Evolutionary conservation across 2,113 vertebrate species (phyloP).

Genomic region (Zapornia atra): DNA sequence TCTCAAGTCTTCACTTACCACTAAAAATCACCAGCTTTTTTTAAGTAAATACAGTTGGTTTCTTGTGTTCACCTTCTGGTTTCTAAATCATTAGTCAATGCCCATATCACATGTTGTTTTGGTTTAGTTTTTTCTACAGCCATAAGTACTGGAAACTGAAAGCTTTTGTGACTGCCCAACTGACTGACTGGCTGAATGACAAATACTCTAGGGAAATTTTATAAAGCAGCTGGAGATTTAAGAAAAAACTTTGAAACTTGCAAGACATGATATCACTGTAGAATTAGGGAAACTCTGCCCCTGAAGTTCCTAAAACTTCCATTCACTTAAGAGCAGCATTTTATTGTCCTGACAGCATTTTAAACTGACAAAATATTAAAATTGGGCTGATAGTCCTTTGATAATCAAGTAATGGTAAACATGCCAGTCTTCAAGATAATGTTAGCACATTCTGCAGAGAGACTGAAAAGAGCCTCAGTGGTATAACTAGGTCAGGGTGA

Average conservation of each 20-base stretch:
- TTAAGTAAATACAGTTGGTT: neutral
- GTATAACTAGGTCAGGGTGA: neutral
- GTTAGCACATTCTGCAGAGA: neutral
- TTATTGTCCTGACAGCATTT: neutral
- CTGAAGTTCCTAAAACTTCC: neutral
- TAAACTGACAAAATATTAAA: neutral
- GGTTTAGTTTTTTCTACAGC: neutral
- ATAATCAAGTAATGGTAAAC: neutral
- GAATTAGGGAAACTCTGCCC: neutral
- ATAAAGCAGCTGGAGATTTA: neutral
- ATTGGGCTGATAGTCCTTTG: neutral
- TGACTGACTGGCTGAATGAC: neutral
- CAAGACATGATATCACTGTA: neutral
- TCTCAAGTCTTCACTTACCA: neutral
- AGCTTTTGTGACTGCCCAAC: neutral
- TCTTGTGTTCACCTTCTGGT: neutral
- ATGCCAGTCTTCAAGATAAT: neutral
- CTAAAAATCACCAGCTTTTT: neutral
- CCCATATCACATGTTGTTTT: neutral
- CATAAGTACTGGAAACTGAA: neutral
- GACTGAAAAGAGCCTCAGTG: neutral
- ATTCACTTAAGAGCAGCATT: neutral
- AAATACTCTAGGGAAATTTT: neutral
- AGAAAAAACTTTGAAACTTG: neutral
- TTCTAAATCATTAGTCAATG: neutral